Evolutionary conservation across 2,888 invertebrate genomes (phyloP).

Genomic region (Crioceris asparagi): DNA sequence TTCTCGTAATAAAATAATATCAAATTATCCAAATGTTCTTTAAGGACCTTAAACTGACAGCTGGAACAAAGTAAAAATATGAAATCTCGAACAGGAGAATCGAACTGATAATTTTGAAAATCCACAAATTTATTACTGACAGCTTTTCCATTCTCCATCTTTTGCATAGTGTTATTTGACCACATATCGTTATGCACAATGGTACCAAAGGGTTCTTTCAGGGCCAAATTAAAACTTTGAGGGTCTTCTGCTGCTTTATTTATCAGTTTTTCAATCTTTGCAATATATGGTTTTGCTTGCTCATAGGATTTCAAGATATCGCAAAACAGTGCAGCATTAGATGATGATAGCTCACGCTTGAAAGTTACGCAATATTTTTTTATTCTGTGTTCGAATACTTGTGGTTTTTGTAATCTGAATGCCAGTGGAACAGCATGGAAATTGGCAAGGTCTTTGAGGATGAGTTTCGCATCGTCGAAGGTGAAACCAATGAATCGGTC

Average conservation of each 20-base stretch:
- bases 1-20: too few species aligned
- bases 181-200: conserved; percentile 46
- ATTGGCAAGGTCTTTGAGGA: conserved; percentile 1
- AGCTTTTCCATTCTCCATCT: conserved; percentile 18
- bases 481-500: conserved; percentile 2
- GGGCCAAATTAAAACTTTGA: not conserved
- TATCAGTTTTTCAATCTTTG: conserved; percentile 6
- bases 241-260: conserved; percentile 8
- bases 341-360: too few species aligned
- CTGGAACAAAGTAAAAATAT: conserved; percentile 26
- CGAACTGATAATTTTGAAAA: conserved; percentile 22
- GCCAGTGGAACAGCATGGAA: conserved; percentile 3
- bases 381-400: conserved; percentile 8
- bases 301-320: conserved; percentile 10
- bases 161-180: conserved; percentile 48
- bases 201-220: conserved; percentile 40
- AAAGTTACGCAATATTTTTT: not conserved
- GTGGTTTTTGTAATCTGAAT: not conserved
- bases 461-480: not conserved
- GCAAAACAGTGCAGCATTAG: too few species aligned
- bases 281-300: conserved; percentile 8
- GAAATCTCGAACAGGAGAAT: conserved; percentile 22
- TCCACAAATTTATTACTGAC: conserved; percentile 23
- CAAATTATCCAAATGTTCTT: too few species aligned
- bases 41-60: too few species aligned